Conservation (phyloP, 2,888 invertebrate genomes). For the Notodonta dromedarius region DNA sequence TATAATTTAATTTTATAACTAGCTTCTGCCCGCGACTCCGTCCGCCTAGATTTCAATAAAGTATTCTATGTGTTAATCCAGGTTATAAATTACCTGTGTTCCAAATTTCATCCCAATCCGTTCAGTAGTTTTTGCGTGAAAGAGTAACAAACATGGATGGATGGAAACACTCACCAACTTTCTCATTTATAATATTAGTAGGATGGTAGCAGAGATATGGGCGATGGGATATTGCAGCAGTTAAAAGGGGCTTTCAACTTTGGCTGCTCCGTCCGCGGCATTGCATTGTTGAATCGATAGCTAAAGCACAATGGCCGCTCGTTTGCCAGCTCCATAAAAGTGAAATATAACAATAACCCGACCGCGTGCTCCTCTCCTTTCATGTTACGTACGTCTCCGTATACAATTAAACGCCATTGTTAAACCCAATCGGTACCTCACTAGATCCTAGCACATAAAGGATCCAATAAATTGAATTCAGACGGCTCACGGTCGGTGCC, state of each 20-base stretch:
- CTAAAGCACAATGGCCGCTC: slow-evolving; percentile 66
- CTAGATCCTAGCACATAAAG: slow-evolving; percentile 40
- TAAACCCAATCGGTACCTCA: slow-evolving; percentile 52
- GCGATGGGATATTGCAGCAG: slow-evolving; percentile 37
- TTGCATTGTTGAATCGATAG: slow-evolving; percentile 69
- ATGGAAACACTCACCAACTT: too few relatives aligned
- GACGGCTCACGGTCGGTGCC: slow-evolving; percentile 19
- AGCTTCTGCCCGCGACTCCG: too few relatives aligned
- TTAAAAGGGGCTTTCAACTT: slow-evolving; percentile 63
- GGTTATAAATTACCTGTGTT: too few relatives aligned
- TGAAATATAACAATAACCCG: slow-evolving; percentile 66
- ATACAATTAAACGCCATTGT: slow-evolving; percentile 55
- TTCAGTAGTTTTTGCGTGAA: too few relatives aligned
- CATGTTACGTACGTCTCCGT: slow-evolving; percentile 31
- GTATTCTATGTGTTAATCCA: too few relatives aligned
- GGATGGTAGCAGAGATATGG: neutral
- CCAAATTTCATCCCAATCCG: too few relatives aligned
- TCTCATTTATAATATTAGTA: too few relatives aligned
- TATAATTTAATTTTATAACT: neutral
- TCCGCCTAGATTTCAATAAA: too few relatives aligned
- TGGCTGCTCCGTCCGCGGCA: slow-evolving; percentile 63
- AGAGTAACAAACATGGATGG: too few relatives aligned
- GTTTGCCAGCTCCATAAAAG: slow-evolving; percentile 71
- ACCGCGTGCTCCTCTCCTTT: slow-evolving; percentile 49
- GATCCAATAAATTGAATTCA: slow-evolving; percentile 35